Conservation (phyloP, 2,888 invertebrate genomes). For the Chloroclysta siterata region DNA sequence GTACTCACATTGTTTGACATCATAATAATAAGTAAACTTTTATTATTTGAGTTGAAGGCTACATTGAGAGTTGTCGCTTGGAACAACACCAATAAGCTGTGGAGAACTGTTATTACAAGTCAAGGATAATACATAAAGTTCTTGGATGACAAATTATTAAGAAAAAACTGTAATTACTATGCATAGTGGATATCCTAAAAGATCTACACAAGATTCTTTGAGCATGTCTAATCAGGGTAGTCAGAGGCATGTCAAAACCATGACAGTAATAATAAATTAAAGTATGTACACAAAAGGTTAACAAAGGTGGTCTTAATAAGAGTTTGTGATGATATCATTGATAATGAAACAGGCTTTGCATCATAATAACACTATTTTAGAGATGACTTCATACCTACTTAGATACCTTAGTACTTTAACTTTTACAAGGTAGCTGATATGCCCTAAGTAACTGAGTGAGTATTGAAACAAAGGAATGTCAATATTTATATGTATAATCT, state of each 20-base stretch:
- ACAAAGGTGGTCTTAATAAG: slow-evolving; percentile 5
- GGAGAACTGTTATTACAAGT: slow-evolving; percentile 85
- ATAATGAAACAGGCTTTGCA: slow-evolving; percentile 1
- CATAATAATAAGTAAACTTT: slow-evolving; percentile 98
- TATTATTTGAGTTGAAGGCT: slow-evolving; percentile 99
- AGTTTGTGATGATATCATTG: slow-evolving; percentile 14
- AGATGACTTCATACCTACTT: slow-evolving; percentile 9
- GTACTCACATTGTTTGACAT: slow-evolving; percentile 98
- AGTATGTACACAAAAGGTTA: neutral
- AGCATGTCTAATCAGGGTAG: too few relatives aligned
- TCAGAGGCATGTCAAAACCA: too few relatives aligned
- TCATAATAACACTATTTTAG: slow-evolving; percentile 1
- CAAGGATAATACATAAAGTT: slow-evolving; percentile 4
- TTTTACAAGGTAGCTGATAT: too few relatives aligned
- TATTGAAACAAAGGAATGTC: too few relatives aligned
- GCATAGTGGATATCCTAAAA: neutral
- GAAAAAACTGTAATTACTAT: neutral
- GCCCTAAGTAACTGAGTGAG: too few relatives aligned
- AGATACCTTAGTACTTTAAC: too few relatives aligned
- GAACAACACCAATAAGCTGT: slow-evolving; percentile 94
- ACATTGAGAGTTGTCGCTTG: slow-evolving; percentile 99
- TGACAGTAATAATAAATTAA: too few relatives aligned
- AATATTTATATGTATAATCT: too few relatives aligned
- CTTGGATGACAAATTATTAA: neutral
- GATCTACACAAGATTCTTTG: too few relatives aligned